A percentile compares a stretch with the other conserved stretches of the same genome.
Evolutionary conservation across 2,888 invertebrate genomes (phyloP).

Genomic region (Trachelus tabidus): DNA sequence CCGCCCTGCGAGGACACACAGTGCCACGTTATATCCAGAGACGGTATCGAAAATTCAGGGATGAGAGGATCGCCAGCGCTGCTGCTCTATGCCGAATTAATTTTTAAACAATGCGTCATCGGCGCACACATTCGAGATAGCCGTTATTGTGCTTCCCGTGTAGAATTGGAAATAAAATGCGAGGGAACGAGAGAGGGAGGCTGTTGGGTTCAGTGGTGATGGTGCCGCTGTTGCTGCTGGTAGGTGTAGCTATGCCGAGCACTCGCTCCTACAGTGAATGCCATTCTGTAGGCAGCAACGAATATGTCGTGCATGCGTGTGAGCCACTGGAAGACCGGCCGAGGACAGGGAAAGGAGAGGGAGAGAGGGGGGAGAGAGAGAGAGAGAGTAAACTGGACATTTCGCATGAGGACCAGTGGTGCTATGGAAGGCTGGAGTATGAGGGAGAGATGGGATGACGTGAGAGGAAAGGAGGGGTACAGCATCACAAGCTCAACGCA

Average conservation of each 20-base stretch:
- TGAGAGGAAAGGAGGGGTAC: neutral
- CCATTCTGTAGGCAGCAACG: conserved; percentile 17
- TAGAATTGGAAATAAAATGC: conserved; percentile 57
- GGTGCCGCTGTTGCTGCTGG: conserved; percentile 4
- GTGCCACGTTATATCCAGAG: neutral
- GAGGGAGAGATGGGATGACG: neutral
- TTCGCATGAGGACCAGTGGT: conserved; percentile 15
- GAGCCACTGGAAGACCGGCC: conserved; percentile 34
- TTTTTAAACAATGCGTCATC: conserved; percentile 57
- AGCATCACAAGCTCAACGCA: conserved; percentile 31
- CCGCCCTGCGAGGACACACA: neutral
- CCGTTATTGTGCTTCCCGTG: conserved; percentile 43
- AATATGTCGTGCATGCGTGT: conserved; percentile 32
- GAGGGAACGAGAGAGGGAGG: conserved; percentile 31
- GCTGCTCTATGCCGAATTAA: conserved; percentile 42
- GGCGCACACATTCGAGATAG: conserved; percentile 20
- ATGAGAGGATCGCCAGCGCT: neutral
- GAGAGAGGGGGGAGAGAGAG: conserved; percentile 16
- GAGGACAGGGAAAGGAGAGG: neutral
- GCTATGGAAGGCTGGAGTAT: neutral
- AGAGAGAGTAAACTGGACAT: conserved; percentile 26
- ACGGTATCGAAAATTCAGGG: neutral
- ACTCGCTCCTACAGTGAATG: conserved; percentile 2
- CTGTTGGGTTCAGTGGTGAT: neutral
- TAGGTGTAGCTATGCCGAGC: neutral